Conservation (phyloP, 2,797 vertebrate genomes). For the Eleutherodactylus coqui region DNA sequence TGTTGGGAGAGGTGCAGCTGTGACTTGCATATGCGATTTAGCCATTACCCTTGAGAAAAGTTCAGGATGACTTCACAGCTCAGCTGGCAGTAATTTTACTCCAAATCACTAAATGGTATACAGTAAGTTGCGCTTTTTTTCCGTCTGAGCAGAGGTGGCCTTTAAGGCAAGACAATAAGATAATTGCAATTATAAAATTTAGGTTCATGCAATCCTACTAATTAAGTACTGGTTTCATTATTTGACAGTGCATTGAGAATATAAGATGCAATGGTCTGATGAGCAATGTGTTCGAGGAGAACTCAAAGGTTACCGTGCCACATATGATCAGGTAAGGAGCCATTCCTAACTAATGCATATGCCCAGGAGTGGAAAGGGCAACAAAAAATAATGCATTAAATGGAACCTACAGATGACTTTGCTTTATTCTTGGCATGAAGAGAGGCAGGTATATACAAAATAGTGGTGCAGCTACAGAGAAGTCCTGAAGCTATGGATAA, state of each 20-base stretch:
- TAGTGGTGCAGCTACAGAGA: neutral
- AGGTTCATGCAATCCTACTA: neutral
- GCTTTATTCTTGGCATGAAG: neutral
- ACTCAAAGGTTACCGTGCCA: conserved; percentile 97
- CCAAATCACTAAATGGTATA: neutral
- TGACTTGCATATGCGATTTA: neutral
- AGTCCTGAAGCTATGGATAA: neutral
- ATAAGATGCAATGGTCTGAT: conserved; percentile 98
- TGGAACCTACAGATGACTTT: neutral
- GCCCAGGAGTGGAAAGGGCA: neutral
- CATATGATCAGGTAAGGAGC: conserved; percentile 92
- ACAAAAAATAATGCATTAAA: no score
- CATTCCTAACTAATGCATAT: neutral
- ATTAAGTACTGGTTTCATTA: conserved; percentile 48
- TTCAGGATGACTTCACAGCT: neutral
- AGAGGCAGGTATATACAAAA: neutral
- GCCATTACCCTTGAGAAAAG: neutral
- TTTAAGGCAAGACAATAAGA: neutral
- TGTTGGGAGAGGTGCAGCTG: conserved; percentile 9
- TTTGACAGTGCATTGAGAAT: conserved; percentile 92
- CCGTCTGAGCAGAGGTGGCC: neutral
- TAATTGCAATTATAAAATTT: neutral
- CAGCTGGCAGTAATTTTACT: neutral
- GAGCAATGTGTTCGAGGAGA: conserved; percentile 98
- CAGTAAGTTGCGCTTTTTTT: neutral